These are phyloP conservation scores for Diaprepes abbreviatus DNA, from an alignment of 2,888 invertebrate genomes.

Conservation along the genomic window DNA sequence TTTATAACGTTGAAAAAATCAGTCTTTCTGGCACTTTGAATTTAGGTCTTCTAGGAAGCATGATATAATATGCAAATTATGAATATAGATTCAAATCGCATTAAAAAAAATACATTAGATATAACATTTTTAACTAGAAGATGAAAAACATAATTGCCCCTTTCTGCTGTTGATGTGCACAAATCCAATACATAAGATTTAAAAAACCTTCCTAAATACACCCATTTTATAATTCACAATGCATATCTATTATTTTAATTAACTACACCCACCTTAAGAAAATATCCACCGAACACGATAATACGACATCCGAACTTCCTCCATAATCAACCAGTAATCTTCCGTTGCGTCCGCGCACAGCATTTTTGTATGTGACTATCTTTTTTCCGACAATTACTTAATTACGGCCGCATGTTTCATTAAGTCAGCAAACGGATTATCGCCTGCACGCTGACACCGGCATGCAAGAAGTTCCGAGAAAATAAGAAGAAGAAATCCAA, in stretches of 20 bases:
- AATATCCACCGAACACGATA: neutral
- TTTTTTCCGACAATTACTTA: constrained; percentile 58
- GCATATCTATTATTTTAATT: constrained; percentile 7
- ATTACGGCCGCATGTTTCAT: constrained; percentile 59
- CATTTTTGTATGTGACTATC: constrained; percentile 19
- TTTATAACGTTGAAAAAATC: too few species aligned
- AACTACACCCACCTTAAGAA: neutral
- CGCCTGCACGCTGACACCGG: constrained; percentile 46
- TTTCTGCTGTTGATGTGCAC: too few species aligned
- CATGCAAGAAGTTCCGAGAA: constrained; percentile 31
- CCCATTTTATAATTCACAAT: too few species aligned
- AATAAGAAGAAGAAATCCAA: constrained; percentile 20
- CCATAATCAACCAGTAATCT: neutral
- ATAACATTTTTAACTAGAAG: too few species aligned
- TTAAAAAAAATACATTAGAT: too few species aligned
- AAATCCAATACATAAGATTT: too few species aligned
- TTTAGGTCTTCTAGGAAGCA: too few species aligned
- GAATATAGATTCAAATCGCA: too few species aligned
- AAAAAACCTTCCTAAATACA: too few species aligned
- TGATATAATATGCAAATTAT: too few species aligned
- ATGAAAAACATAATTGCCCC: too few species aligned
- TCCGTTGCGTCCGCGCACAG: neutral
- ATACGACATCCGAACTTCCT: constrained; percentile 13
- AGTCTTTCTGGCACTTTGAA: too few species aligned
- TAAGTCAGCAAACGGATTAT: constrained; percentile 57